A percentile compares a stretch with the other conserved stretches of the same genome.
phyloP scores from a whole-genome alignment of 2,113 vertebrate species.

The Axis porcinus region DNA sequence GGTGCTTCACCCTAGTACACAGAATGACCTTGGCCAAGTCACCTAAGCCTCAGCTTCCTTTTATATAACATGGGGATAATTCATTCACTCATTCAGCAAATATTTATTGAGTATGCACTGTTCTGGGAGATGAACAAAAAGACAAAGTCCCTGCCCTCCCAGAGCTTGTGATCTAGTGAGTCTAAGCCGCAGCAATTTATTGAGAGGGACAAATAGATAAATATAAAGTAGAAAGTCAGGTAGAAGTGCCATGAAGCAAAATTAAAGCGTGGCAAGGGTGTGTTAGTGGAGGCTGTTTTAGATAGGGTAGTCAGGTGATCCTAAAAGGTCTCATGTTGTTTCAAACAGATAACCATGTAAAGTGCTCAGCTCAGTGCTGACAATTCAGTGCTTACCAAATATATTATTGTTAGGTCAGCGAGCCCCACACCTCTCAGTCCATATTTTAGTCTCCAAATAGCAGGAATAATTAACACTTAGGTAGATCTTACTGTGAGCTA shows the following conservation, averaged over 20 bases:
- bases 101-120: neutral
- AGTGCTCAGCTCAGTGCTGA: neutral
- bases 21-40: neutral
- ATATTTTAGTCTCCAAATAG: slow-evolving; percentile 29
- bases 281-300: neutral
- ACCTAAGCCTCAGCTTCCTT: neutral
- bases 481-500: neutral
- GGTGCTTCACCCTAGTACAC: neutral
- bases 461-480: slow-evolving; percentile 16
- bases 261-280: neutral
- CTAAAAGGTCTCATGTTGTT: neutral
- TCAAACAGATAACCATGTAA: neutral
- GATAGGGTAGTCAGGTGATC: neutral
- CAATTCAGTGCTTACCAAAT: slow-evolving; percentile 14
- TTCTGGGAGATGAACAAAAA: neutral
- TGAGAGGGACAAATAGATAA: neutral
- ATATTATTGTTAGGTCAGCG: neutral
- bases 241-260: neutral
- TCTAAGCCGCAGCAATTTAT: neutral
- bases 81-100: neutral
- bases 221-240: neutral
- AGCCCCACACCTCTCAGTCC: neutral
- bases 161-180: neutral
- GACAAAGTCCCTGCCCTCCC: neutral
- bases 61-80: neutral